Conservation (phyloP, 2,888 invertebrate genomes). For the Orthosia incerta region DNA sequence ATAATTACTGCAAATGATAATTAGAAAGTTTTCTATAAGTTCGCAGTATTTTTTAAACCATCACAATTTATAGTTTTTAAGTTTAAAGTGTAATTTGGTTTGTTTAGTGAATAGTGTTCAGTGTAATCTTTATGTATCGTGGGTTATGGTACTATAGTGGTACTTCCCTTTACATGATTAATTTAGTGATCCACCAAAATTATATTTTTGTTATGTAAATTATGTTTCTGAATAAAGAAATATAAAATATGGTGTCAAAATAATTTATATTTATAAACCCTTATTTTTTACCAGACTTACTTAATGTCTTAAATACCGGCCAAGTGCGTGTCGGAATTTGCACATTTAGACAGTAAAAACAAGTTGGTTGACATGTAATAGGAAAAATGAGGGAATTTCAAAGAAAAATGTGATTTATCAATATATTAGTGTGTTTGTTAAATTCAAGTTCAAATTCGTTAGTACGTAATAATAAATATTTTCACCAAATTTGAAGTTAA, state of each 20-base stretch:
- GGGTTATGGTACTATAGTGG: conserved; percentile 27
- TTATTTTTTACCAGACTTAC: not conserved
- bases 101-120: conserved; percentile 9
- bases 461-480: no score
- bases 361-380: no score
- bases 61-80: conserved; percentile 25
- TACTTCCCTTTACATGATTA: conserved; percentile 35
- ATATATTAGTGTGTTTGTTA: no score
- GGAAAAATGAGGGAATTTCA: no score
- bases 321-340: no score
- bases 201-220: conserved; percentile 59
- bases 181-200: conserved; percentile 54
- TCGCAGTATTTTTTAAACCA: not conserved
- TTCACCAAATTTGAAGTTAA: no score
- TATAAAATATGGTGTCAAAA: not conserved
- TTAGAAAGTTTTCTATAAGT: not conserved
- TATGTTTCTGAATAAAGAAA: conserved; percentile 46
- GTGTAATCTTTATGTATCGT: conserved; percentile 19
- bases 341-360: no score
- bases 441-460: no score
- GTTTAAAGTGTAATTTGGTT: conserved; percentile 6
- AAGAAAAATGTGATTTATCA: no score
- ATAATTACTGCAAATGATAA: not conserved
- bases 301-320: no score
- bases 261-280: not conserved